A percentile compares a stretch with the other conserved stretches of the same genome.
These are phyloP conservation scores for Thecocarcelia acutangulata DNA, from an alignment of 2,888 invertebrate genomes.

Conservation along the genomic window DNA sequence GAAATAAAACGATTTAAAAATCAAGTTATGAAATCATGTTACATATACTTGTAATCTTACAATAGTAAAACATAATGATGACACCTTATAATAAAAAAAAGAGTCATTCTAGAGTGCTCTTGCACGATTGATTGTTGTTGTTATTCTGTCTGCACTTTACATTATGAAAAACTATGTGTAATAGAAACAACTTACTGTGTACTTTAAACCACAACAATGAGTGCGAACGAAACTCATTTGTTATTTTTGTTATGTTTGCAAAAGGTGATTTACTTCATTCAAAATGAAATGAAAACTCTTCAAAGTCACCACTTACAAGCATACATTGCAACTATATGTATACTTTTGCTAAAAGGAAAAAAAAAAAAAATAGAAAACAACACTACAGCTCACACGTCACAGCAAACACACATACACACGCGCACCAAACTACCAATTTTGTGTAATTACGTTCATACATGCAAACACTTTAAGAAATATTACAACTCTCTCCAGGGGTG, in stretches of 20 bases:
- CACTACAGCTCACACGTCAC: constrained; percentile 12
- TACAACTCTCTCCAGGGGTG: too few relatives aligned
- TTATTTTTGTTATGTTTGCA: constrained; percentile 27
- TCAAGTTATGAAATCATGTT: neutral
- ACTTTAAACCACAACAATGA: constrained; percentile 64
- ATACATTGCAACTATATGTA: constrained; percentile 5
- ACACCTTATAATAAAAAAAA: constrained; percentile 55
- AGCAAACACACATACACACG: neutral
- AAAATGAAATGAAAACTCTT: constrained; percentile 35
- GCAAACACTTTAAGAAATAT: too few relatives aligned
- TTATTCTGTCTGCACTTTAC: constrained; percentile 28
- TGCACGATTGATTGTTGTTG: constrained; percentile 24
- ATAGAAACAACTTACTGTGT: constrained; percentile 54
- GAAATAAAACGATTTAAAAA: constrained; percentile 3
- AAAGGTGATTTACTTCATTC: constrained; percentile 52
- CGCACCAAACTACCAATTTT: constrained; percentile 33
- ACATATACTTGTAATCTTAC: constrained; percentile 14
- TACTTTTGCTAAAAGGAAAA: neutral
- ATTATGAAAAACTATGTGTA: constrained; percentile 38
- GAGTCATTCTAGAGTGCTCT: constrained; percentile 41
- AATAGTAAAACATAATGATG: constrained; percentile 54
- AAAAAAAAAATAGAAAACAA: neutral
- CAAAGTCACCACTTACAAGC: constrained; percentile 41
- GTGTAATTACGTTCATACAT: neutral
- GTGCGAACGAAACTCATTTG: constrained; percentile 35